These are phyloP conservation scores for Erethizon dorsatum DNA, from an alignment of 2,797 vertebrate genomes.

Conservation along the genomic window DNA sequence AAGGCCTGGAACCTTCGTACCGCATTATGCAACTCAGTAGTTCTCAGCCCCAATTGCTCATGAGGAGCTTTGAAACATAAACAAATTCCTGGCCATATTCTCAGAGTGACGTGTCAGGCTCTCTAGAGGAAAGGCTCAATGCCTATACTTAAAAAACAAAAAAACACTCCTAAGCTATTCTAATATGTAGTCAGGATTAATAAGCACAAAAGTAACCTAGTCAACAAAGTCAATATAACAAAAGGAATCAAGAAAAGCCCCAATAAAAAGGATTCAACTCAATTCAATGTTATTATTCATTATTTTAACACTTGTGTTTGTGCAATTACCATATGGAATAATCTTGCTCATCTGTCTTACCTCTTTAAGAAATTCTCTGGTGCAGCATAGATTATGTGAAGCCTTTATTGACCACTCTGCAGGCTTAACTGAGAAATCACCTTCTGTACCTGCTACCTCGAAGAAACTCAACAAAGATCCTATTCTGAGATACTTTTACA, in stretches of 20 bases:
- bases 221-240: background rate
- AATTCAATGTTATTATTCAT: background rate
- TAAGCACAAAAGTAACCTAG: conserved; percentile 12
- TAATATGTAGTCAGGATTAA: background rate
- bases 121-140: background rate
- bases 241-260: conserved; percentile 29
- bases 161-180: background rate
- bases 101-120: background rate
- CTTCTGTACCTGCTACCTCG: background rate
- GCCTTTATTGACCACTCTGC: background rate
- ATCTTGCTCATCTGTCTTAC: background rate
- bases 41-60: background rate
- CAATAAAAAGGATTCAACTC: background rate
- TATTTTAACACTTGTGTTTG: conserved; percentile 1
- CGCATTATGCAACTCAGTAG: background rate
- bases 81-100: background rate
- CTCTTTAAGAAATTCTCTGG: background rate
- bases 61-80: conserved; percentile 15
- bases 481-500: background rate
- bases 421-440: background rate
- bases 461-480: background rate
- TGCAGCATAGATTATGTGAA: background rate
- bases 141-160: background rate
- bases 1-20: background rate
- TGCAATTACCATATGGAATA: background rate